Conservation (phyloP, 1,140 invertebrate species). For the Zophobas atratus region DNA sequence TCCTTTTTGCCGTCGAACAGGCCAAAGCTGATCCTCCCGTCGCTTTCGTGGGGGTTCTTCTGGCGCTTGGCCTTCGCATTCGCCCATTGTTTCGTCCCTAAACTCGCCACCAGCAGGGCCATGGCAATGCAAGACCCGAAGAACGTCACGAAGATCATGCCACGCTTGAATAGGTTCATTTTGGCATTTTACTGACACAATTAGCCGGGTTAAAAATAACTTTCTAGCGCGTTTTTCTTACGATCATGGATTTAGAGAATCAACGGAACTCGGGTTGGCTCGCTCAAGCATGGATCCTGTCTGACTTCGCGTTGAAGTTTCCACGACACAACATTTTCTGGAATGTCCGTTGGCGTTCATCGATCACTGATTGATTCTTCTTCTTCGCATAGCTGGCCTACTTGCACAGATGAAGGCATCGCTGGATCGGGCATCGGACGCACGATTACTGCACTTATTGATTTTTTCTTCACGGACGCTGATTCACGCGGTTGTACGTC, state of each 20-base stretch:
- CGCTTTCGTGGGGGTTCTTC: conserved; percentile 79
- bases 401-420: conserved; percentile 20
- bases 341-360: neutral
- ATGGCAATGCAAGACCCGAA: conserved; percentile 88
- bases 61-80: conserved; percentile 80
- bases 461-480: neutral
- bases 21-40: conserved; percentile 86
- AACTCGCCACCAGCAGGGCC: conserved; percentile 84
- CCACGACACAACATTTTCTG: conserved; percentile 30
- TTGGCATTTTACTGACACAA: conserved; percentile 44
- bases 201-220: conserved; percentile 26
- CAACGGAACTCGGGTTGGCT: conserved; percentile 36
- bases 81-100: conserved; percentile 93
- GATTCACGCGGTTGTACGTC: neutral
- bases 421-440: neutral
- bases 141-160: conserved; percentile 91
- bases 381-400: conserved; percentile 45
- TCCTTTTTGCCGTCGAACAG: conserved; percentile 88
- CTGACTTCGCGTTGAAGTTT: conserved; percentile 40
- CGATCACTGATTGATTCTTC: conserved; percentile 5
- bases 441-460: neutral
- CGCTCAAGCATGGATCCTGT: conserved; percentile 40
- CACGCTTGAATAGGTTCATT: conserved; percentile 76
- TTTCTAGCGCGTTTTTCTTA: conserved; percentile 22
- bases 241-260: conserved; percentile 1